Base-by-base conservation (phyloP, 2,888 invertebrate genomes). In the Ctenicera cuprea region DNA sequence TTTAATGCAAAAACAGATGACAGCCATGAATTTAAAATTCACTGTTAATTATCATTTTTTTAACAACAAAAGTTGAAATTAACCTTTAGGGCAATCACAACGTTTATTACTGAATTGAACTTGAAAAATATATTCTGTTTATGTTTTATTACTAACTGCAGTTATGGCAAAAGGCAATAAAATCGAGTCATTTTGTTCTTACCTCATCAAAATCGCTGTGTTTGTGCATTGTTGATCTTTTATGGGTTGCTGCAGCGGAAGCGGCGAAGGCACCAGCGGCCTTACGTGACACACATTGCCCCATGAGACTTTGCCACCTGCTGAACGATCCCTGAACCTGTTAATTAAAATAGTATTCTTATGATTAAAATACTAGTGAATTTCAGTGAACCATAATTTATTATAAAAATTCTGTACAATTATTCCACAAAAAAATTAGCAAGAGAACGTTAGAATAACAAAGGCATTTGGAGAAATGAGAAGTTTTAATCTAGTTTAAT, bases 271-370 rank as follows among this genome's bases (percentile, higher is more conserved):
- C 89, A 85, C 88, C 87, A 82, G 88, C 88, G 85, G 89, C 89
- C 87, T 89, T 90, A 88, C 92, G 91, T 88, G 93, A 93, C 88
- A 92, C 91, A 89, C 93, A 93, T 92, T 93, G 93, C 91, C 93
- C 93, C 93, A 93, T 93, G 91, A 83, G 89, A 87, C 14, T 72
- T 38, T 72, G 14, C 50, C 71, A 66, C 59, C 61, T 45, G 66
- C 50, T 66, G 61, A 43, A 72, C 61, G 50, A 59, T 61, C 45
- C 30, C 20, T 37, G 18, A 66, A 66, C 71, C 71, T 72, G 18
- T 45, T 69, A 43, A 63, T 14, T 18, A 69, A 41, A 38, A 41
- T 22, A 9, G 3, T 8, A 57, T 33, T 57, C 1, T 11, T 52
- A 33, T 26, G 2, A 26, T 33, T 41, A 41, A 12, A 41, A 3